Conservation (phyloP, 1,140 invertebrate genomes). For the Copidosoma floridanum region DNA sequence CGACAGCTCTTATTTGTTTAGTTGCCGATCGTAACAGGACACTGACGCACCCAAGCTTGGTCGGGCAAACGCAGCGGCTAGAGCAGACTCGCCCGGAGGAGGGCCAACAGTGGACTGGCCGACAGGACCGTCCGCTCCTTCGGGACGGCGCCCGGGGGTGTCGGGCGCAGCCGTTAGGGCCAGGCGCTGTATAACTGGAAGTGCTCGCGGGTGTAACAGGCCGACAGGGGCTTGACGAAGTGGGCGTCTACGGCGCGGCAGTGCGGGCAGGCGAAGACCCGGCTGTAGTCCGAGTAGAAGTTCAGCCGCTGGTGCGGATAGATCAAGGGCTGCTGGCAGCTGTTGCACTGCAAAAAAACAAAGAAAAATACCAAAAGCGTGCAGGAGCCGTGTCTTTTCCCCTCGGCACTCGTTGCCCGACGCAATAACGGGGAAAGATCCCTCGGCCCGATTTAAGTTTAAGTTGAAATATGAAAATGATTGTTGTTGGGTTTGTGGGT, state of each 20-base stretch:
- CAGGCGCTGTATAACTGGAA: conserved; percentile 70
- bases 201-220: conserved; percentile 74
- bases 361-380: conserved; percentile 6
- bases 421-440: too few species aligned
- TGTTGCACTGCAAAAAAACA: conserved; percentile 73
- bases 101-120: conserved; percentile 45
- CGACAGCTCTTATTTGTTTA: too few species aligned
- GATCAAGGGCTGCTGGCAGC: conserved; percentile 81
- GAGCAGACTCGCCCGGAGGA: conserved; percentile 44
- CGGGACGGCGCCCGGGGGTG: not conserved
- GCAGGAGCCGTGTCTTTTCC: too few species aligned
- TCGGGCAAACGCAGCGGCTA: too few species aligned
- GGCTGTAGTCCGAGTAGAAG: conserved; percentile 95
- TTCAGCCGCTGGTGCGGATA: conserved; percentile 82
- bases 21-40: too few species aligned
- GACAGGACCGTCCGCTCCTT: conserved; percentile 20
- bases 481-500: not conserved
- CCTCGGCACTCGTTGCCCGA: too few species aligned
- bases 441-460: not conserved
- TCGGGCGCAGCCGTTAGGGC: conserved; percentile 67
- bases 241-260: conserved; percentile 89
- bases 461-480: too few species aligned
- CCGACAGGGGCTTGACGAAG: conserved; percentile 86
- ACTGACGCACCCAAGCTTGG: too few species aligned
- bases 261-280: conserved; percentile 85